Conservation (phyloP, 2,113 vertebrate genomes). For the Accipiter virgatus region DNA sequence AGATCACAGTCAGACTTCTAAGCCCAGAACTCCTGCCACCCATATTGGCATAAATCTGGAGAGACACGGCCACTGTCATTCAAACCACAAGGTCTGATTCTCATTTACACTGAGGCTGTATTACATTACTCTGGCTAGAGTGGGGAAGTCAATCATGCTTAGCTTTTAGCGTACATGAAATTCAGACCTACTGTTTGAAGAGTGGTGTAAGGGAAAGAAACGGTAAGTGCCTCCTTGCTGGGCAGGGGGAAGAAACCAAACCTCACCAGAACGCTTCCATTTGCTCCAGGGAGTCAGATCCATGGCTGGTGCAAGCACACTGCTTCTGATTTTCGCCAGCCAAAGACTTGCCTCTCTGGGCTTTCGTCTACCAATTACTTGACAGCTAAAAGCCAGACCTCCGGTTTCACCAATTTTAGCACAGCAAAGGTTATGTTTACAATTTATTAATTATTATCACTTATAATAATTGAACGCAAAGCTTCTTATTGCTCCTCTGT, state of each 20-base stretch:
- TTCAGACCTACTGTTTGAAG: not conserved
- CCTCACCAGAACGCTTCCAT: not conserved
- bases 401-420: not conserved
- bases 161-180: accelerated
- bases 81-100: not conserved
- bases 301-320: not conserved
- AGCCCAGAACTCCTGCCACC: not conserved
- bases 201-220: not conserved
- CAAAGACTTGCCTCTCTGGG: not conserved
- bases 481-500: not conserved
- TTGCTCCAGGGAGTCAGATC: not conserved
- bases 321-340: not conserved
- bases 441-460: constrained; percentile 61
- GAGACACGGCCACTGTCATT: not conserved
- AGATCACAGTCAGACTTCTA: not conserved
- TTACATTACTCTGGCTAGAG: accelerated
- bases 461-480: constrained; percentile 15
- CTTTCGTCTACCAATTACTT: not conserved
- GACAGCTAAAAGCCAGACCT: constrained; percentile 1
- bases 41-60: not conserved
- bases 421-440: constrained; percentile 37
- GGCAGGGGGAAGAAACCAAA: not conserved
- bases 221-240: not conserved
- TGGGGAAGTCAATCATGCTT: accelerated
- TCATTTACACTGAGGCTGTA: accelerated